A percentile compares a stretch with the other conserved stretches of the same genome.
Evolutionary conservation across 2,888 invertebrate species (phyloP).

Genomic region (Lucinisca nassula): DNA sequence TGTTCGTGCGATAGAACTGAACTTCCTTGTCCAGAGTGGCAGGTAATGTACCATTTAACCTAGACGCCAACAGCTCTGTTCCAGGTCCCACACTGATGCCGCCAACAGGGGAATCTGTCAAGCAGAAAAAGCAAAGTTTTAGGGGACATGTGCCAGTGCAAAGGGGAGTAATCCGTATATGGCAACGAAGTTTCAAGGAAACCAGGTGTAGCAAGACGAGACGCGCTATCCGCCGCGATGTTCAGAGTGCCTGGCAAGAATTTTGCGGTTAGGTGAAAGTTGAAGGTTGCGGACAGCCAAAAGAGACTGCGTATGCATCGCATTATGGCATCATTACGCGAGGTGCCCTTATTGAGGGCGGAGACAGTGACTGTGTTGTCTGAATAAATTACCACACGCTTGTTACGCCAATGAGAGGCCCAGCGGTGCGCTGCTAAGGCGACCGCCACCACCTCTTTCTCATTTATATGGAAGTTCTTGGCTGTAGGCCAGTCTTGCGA

Average conservation of each 20-base stretch:
- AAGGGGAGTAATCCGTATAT: background rate
- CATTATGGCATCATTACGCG: background rate
- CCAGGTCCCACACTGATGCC: background rate
- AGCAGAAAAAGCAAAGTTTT: background rate
- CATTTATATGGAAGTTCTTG: slow-evolving; percentile 22
- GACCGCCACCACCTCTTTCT: too few relatives aligned
- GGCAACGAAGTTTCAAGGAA: background rate
- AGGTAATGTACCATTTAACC: background rate
- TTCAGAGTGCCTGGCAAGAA: background rate
- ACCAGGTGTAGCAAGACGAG: background rate
- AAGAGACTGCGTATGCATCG: background rate
- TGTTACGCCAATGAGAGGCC: background rate
- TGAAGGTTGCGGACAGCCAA: background rate
- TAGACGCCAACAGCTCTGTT: background rate
- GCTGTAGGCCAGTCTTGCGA: slow-evolving; percentile 30
- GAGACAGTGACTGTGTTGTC: too few relatives aligned
- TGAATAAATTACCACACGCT: background rate
- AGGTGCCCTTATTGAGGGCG: background rate
- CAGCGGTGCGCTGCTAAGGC: background rate
- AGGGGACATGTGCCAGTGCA: background rate
- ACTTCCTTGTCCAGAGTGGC: slow-evolving; percentile 12
- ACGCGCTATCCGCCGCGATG: background rate
- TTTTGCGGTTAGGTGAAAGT: background rate
- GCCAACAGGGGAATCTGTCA: background rate
- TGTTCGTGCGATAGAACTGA: background rate